Conservation (phyloP, 2,888 invertebrate species). For the Diplazon laetatorius region DNA sequence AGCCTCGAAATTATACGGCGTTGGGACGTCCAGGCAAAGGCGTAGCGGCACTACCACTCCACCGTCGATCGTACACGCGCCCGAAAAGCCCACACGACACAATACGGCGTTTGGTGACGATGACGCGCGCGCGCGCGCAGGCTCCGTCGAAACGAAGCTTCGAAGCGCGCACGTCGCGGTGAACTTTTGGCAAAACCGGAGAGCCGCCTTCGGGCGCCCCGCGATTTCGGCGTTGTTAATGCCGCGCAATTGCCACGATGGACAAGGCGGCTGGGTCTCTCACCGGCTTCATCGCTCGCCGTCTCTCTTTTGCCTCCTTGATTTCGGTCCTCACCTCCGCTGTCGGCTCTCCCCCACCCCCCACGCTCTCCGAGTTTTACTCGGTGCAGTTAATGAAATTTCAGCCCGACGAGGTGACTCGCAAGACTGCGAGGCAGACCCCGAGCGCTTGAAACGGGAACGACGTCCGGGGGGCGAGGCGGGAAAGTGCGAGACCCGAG, state of each 20-base stretch:
- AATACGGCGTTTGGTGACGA: too few species aligned
- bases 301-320: slow-evolving; percentile 49
- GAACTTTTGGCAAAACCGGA: slow-evolving; percentile 56
- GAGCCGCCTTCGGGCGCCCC: slow-evolving; percentile 33
- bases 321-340: slow-evolving; percentile 30
- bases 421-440: slow-evolving; percentile 25
- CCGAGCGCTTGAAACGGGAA: not conserved
- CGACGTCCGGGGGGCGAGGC: not conserved
- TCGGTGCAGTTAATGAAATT: slow-evolving; percentile 60
- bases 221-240: slow-evolving; percentile 60
- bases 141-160: too few species aligned
- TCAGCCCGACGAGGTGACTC: slow-evolving; percentile 38
- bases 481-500: not conserved
- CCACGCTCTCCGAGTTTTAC: not conserved
- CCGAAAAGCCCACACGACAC: too few species aligned
- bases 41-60: slow-evolving; percentile 40
- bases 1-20: slow-evolving; percentile 64
- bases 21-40: slow-evolving; percentile 45
- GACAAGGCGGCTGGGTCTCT: slow-evolving; percentile 39
- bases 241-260: slow-evolving; percentile 58
- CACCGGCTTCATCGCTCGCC: slow-evolving; percentile 40
- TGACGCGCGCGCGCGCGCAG: too few species aligned
- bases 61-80: slow-evolving; percentile 25
- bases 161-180: slow-evolving; percentile 15
- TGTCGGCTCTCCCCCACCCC: not conserved